Evolutionary conservation across 2,888 invertebrate genomes (phyloP).

Genomic region (Desoria tigrina): DNA sequence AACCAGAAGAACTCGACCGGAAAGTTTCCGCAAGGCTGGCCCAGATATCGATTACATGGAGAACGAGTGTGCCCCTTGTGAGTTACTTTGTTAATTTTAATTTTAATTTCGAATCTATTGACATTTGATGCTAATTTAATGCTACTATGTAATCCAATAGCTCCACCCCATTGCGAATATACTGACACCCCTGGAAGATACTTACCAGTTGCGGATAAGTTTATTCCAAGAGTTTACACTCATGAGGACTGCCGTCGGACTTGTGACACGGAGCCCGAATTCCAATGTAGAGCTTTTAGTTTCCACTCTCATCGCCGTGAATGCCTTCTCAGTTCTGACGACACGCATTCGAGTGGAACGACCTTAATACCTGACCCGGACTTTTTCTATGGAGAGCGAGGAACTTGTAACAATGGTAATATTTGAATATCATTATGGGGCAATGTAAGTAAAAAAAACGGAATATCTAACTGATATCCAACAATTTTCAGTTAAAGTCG

Average conservation of each 20-base stretch:
- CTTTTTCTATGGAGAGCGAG: constrained; percentile 75
- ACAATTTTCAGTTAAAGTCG: constrained; percentile 71
- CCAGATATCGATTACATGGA: constrained; percentile 61
- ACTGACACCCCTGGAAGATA: constrained; percentile 57
- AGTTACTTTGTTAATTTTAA: no score
- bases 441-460: no score
- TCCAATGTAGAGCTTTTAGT: constrained; percentile 57
- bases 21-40: constrained; percentile 57
- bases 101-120: no score
- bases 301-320: constrained; percentile 56
- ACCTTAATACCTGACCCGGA: constrained; percentile 64
- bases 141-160: constrained; percentile 51
- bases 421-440: neutral
- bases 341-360: constrained; percentile 75
- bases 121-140: neutral
- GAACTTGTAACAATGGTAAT: constrained; percentile 82
- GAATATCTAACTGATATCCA: no score
- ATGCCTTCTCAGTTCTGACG: constrained; percentile 78
- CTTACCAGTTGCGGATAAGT: constrained; percentile 58
- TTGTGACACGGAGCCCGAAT: constrained; percentile 58
- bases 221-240: constrained; percentile 55
- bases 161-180: constrained; percentile 59
- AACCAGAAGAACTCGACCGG: constrained; percentile 60
- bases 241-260: constrained; percentile 57
- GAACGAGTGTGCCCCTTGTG: constrained; percentile 62